Percentiles rank a stretch among this genome's conserved stretches.
Evolutionary conservation across 1,140 invertebrate genomes (phyloP).

Genomic region (Pinna nobilis): DNA sequence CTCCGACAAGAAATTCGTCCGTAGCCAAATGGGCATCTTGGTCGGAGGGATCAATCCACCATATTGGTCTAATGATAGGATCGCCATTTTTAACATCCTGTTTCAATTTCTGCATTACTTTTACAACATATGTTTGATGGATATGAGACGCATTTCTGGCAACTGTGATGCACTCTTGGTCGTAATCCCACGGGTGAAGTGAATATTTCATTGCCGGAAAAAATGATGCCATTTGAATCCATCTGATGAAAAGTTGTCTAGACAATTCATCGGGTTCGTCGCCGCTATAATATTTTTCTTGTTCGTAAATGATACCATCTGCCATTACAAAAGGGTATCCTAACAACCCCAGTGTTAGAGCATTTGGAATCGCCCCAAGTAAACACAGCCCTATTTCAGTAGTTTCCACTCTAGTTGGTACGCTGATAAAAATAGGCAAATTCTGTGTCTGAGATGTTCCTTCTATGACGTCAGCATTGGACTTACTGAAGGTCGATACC

Average conservation of each 20-base stretch:
- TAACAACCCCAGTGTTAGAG: slow-evolving; percentile 87
- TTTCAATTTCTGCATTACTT: slow-evolving; percentile 75
- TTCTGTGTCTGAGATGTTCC: slow-evolving; percentile 58
- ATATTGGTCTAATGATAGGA: slow-evolving; percentile 85
- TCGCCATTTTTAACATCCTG: slow-evolving; percentile 82
- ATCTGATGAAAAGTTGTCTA: slow-evolving; percentile 91
- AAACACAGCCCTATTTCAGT: slow-evolving; percentile 41
- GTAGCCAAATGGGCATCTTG: slow-evolving; percentile 83
- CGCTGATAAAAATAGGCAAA: slow-evolving; percentile 46
- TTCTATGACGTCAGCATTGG: slow-evolving; percentile 43
- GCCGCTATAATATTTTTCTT: too few species aligned
- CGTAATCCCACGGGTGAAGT: slow-evolving; percentile 90
- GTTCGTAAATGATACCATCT: slow-evolving; percentile 69
- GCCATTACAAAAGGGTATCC: slow-evolving; percentile 91
- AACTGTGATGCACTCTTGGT: slow-evolving; percentile 81
- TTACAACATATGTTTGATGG: slow-evolving; percentile 81
- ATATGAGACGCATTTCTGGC: slow-evolving; percentile 81
- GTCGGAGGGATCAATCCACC: slow-evolving; percentile 92
- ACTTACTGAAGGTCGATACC: slow-evolving; percentile 33
- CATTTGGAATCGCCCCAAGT: slow-evolving; percentile 81
- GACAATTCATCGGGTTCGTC: slow-evolving; percentile 74
- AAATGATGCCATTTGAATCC: slow-evolving; percentile 91
- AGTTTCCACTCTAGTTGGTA: slow-evolving; percentile 26
- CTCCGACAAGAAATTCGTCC: slow-evolving; percentile 90
- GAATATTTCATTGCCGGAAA: slow-evolving; percentile 93